Conservation (phyloP, 2,797 vertebrate genomes). For the Moxostoma hubbsi region DNA sequence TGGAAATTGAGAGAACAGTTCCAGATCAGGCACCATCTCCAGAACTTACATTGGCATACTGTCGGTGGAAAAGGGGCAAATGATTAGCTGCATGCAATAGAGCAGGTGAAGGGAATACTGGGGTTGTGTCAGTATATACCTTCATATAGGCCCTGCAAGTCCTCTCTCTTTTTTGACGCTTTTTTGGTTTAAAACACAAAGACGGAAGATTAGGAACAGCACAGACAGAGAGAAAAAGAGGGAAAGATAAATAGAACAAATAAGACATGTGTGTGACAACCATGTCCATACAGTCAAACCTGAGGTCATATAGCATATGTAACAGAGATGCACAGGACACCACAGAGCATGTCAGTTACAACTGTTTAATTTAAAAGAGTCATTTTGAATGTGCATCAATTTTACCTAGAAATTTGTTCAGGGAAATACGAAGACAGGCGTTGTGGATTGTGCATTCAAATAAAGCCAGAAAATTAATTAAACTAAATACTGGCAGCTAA, state of each 20-base stretch:
- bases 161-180: slow-evolving; percentile 99
- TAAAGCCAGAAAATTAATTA: no score
- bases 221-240: slow-evolving; percentile 45
- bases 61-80: no score
- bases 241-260: slow-evolving; percentile 54
- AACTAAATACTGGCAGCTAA: no score
- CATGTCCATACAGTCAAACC: not conserved
- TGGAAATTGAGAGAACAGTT: no score
- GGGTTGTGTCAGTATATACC: slow-evolving; percentile 83
- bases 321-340: no score
- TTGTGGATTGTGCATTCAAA: no score
- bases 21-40: no score
- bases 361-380: slow-evolving; percentile 50
- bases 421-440: no score
- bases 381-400: slow-evolving; percentile 52
- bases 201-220: slow-evolving; percentile 65
- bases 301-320: not conserved
- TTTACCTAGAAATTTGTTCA: no score
- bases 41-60: no score
- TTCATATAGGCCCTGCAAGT: slow-evolving; percentile 99
- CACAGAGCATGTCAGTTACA: not conserved
- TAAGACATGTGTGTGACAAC: slow-evolving; percentile 34
- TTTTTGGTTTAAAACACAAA: slow-evolving; percentile 68
- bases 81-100: slow-evolving; percentile 77
- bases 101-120: slow-evolving; percentile 78